A percentile compares a stretch with the other conserved stretches of the same genome.
These are phyloP conservation scores for Pristionchus maxplancki DNA, from an alignment of 2,888 invertebrate species.

Conservation along the genomic window DNA sequence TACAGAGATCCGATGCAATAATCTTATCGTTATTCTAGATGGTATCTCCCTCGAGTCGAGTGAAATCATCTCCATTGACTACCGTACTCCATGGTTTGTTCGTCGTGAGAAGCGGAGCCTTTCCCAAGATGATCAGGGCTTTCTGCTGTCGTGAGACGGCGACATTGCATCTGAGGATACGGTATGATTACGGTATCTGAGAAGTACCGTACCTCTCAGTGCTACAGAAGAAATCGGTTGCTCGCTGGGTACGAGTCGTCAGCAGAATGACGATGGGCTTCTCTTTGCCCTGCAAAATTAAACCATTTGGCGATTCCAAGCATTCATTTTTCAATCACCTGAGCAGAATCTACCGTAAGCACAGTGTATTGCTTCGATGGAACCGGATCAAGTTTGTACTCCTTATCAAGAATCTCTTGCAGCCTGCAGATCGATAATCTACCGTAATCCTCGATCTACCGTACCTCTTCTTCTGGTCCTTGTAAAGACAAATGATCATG, in stretches of 20 bases:
- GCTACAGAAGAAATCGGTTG: neutral
- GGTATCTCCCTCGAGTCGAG: no score
- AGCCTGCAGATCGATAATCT: neutral
- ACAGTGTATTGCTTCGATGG: slow-evolving; percentile 17
- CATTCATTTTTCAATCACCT: neutral
- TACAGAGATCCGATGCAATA: no score
- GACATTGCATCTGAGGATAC: neutral
- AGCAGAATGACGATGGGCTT: neutral
- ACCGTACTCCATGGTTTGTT: neutral
- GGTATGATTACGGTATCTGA: no score
- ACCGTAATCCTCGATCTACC: neutral
- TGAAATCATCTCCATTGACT: neutral
- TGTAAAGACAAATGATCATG: slow-evolving; percentile 26
- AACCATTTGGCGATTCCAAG: neutral
- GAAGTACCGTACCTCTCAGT: neutral
- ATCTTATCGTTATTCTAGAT: no score
- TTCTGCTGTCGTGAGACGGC: neutral
- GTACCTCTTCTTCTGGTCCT: slow-evolving; percentile 29
- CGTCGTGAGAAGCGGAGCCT: neutral
- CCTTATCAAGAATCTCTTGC: neutral
- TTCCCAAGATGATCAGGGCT: neutral
- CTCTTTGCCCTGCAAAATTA: neutral
- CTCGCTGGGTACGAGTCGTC: neutral
- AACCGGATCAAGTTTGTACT: neutral
- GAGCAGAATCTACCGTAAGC: slow-evolving; percentile 2